phyloP scores from a whole-genome alignment of 2,113 vertebrate species.

The Piliocolobus tephrosceles region DNA sequence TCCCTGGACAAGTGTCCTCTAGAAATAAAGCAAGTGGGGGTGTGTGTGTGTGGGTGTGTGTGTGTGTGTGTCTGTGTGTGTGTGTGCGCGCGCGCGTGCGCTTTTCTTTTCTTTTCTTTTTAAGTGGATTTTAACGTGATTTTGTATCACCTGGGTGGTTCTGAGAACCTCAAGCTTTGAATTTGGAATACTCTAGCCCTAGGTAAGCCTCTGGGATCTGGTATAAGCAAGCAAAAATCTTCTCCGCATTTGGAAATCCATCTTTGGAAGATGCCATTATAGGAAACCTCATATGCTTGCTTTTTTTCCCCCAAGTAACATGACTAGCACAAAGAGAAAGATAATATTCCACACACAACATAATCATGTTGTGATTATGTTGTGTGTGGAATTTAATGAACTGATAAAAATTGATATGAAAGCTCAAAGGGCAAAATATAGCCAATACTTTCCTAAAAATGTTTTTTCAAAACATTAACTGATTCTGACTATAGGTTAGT shows the following conservation, averaged over 20 bases:
- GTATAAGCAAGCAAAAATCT: not conserved
- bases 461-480: not conserved
- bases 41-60: too few species aligned
- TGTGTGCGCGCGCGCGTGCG: too few species aligned
- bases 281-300: not conserved
- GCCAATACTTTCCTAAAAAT: not conserved
- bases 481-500: not conserved
- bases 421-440: not conserved
- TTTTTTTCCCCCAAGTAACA: not conserved
- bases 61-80: too few species aligned
- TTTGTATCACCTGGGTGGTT: not conserved
- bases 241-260: not conserved
- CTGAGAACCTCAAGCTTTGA: not conserved
- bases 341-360: too few species aligned
- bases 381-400: not conserved
- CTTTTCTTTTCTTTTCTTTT: too few species aligned
- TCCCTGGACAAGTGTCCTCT: not conserved
- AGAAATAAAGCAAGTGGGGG: not conserved
- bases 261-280: not conserved
- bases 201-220: not conserved
- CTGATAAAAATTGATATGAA: not conserved
- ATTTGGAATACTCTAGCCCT: not conserved
- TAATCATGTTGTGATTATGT: not conserved
- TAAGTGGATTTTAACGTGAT: too few species aligned
- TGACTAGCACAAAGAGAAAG: not conserved